Base-by-base conservation (phyloP, 2,888 invertebrate species). In the Nomada hirtipes region DNA sequence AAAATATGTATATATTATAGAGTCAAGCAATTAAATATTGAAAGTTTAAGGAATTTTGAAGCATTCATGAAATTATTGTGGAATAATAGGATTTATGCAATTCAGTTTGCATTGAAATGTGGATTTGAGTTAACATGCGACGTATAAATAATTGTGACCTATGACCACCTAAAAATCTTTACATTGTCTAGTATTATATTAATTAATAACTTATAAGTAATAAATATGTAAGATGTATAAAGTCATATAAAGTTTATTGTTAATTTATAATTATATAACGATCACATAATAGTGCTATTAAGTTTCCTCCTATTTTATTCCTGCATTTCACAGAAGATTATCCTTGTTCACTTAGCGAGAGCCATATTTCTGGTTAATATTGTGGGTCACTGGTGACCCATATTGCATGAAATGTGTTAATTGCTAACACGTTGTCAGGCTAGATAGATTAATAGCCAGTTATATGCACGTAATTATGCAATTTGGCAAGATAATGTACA, bases 361-460 rank as follows among this genome's bases (percentile, higher is more conserved):
- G 15, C 67, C 20, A 53, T 36, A 36, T 29, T 36, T 67, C 52
- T 36, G 26, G 52, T 36, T 53, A 36, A 20, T 67, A 52, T 52
- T 26, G 36, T 29, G 53, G 67, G 52, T 29, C 52, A 20, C 67
- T 52, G 10, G 67, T 67, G 67, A 53, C 67, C 67, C 20, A 67
- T 18, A 67, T 67, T 53, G 15, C 67, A 36, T 23, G 53, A 68
- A 55, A 55, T 42, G 67, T 55, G 67, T 36, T 55, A 68, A 55
- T 68, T 68, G 23, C 53, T 42, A 23, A 55, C 67, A 55, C 42
- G 42, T 18, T 68, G 67, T 68, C 67, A 36, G 67, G 36, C 23
- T 55, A 42, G 36, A 55, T 42, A 42, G 55, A 68, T 55, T 68
- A 68, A 68, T 68, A 52, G 53, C 67, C 36, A 55, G 20, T 55